Evolutionary conservation across 2,113 vertebrate species (phyloP).

Genomic region (Craseonycteris thonglongyai): DNA sequence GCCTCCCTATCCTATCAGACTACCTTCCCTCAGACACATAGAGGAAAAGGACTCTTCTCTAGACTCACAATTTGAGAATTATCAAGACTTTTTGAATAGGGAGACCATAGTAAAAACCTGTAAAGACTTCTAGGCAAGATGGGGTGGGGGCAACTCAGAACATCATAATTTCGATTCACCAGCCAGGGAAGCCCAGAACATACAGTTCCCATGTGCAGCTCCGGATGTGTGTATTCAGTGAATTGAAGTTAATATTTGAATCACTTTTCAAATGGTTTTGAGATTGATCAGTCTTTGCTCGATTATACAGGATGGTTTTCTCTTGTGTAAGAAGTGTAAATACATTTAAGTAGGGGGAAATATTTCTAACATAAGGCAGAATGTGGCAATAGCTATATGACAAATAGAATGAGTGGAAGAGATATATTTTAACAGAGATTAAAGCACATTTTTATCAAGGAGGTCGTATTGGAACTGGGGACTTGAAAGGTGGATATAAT

Average conservation of each 20-base stretch:
- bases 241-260: neutral
- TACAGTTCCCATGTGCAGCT: neutral
- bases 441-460: neutral
- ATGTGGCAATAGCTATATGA: neutral
- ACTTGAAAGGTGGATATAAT: neutral
- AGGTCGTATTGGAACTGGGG: neutral
- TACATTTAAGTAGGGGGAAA: neutral
- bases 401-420: neutral
- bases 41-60: neutral
- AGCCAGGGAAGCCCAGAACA: neutral
- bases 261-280: neutral
- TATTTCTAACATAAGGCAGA: neutral
- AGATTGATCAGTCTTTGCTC: neutral
- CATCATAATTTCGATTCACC: neutral
- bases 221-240: neutral
- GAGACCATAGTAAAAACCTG: neutral
- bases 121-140: neutral
- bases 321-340: neutral
- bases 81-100: neutral
- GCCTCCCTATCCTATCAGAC: neutral
- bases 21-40: neutral
- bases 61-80: neutral
- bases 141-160: neutral
- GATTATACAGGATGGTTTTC: neutral
- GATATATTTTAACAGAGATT: neutral